Conservation (phyloP, 2,113 vertebrate genomes). For the Meleagris gallopavo region DNA sequence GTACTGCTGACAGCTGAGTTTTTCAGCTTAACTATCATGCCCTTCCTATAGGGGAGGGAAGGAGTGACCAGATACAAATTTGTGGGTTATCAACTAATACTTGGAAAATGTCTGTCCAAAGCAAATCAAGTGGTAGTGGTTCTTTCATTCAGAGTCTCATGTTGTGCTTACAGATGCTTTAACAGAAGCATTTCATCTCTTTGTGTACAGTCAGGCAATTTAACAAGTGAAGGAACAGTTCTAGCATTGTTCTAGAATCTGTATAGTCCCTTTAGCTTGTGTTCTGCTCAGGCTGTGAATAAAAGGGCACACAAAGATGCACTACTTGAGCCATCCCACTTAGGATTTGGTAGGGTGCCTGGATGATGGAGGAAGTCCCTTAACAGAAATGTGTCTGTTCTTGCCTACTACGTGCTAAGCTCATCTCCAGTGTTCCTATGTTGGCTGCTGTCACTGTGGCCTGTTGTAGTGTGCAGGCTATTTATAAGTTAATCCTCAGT, state of each 20-base stretch:
- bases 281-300: background rate
- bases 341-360: background rate
- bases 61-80: background rate
- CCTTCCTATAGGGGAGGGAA: no score
- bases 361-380: background rate
- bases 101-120: background rate
- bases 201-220: background rate
- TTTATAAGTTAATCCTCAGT: background rate
- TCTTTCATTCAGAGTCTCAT: background rate
- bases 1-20: background rate
- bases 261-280: background rate
- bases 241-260: background rate
- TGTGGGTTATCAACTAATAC: background rate
- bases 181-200: background rate
- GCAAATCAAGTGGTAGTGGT: background rate
- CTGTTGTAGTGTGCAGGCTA: background rate
- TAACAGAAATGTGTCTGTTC: background rate
- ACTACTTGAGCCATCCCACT: accelerated
- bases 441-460: background rate
- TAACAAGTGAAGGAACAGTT: background rate
- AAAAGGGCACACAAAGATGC: background rate
- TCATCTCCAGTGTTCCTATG: background rate
- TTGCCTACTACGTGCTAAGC: background rate
- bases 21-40: background rate
- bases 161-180: background rate